phyloP scores from a whole-genome alignment of 2,113 vertebrate species.

The Caloenas nicobarica region DNA sequence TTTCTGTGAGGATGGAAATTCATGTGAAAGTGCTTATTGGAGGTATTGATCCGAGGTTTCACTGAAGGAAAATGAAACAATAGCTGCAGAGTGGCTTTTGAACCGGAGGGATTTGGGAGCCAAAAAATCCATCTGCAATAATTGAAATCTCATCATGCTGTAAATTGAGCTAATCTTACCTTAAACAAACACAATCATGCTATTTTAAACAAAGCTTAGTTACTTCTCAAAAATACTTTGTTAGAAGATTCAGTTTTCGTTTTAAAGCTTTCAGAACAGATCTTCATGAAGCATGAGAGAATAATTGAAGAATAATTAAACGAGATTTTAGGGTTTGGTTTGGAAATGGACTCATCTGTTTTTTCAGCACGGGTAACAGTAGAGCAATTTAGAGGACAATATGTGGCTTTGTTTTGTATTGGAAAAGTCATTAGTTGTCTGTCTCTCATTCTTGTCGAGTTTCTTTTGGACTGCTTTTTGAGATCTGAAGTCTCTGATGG shows the following conservation, averaged over 20 bases:
- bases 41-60: neutral
- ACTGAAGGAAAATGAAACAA: neutral
- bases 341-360: neutral
- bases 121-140: neutral
- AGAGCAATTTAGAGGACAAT: neutral
- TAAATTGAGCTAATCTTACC: neutral
- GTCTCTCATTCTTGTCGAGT: neutral
- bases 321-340: neutral
- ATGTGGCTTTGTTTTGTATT: neutral
- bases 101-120: neutral
- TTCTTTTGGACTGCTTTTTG: neutral
- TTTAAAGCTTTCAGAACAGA: neutral
- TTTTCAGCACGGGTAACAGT: neutral
- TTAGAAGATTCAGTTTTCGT: neutral
- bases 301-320: neutral
- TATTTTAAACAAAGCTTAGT: neutral
- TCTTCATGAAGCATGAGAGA: neutral
- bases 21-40: neutral
- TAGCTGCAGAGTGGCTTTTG: neutral
- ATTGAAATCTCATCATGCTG: neutral
- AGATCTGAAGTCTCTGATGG: neutral
- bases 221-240: neutral
- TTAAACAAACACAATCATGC: neutral
- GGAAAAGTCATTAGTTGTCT: neutral
- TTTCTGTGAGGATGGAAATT: conserved; percentile 6